Base-by-base conservation (phyloP, 2,113 vertebrate species). In the Gavialis gangeticus region DNA sequence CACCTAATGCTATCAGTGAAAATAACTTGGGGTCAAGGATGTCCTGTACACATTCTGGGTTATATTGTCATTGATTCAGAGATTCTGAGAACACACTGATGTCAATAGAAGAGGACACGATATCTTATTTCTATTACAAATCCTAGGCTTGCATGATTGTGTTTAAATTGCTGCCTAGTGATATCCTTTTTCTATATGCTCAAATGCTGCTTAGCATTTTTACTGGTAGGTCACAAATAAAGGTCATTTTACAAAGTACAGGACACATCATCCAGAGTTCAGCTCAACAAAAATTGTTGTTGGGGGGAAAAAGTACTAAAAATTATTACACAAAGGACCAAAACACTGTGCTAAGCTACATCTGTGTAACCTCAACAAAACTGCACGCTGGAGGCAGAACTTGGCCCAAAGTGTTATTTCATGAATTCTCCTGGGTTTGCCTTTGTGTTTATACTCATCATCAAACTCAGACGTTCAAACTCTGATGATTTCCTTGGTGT, bases 341-440 rank as follows among this genome's bases (percentile, higher is more conserved):
- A 71, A 37, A 71, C 37, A 71, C 12, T 73, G 34, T 73, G 34
- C 11, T 34, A 30, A 24, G 34, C 37, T 73, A 46, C 34, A 14
- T 12, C 34, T 22, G 34, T 73, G 21, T 5, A 55, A 58, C 25
- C 69, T n/a, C 21, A 27, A 56, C 19, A 34, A 46, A 21, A 15
- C 0, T 4, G 15, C 24, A 6, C 30, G 46, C 30, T 1, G 0
- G 3, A 3, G 18, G 2, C 4, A 54, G 4, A 4, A 28, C 3
- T 14, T 17, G 21, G 27, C 13, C 14, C 62, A 79, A 46, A 46
- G 15, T 16, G 60, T 22, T 30, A 21, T 46, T 54, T 57, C 28
- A 34, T 5, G 19, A 58, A 56, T 24, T 67, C 37, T 86, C 73
- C 56, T 0, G 1, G 3, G 27, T 91, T 24, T 27, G 30, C 21